phyloP scores from a whole-genome alignment of 2,113 vertebrate species.

The Pseudorectes ferrugineus region DNA sequence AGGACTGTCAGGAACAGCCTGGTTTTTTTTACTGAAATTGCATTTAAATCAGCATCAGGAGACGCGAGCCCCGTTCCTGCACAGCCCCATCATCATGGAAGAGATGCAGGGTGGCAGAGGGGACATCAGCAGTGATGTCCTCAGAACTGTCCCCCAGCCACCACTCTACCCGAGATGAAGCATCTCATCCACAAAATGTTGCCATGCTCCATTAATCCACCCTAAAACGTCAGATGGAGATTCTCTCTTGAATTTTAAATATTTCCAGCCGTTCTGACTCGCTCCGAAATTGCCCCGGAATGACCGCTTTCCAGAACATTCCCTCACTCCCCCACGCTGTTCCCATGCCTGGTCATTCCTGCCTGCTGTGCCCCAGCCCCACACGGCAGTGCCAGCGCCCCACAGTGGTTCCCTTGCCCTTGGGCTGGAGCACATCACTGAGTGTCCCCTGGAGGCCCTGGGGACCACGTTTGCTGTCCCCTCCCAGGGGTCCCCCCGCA shows the following conservation, averaged over 20 bases:
- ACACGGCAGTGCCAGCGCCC: background rate
- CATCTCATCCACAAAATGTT: constrained; percentile 9
- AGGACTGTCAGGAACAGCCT: background rate
- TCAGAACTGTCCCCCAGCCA: background rate
- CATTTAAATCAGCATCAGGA: background rate
- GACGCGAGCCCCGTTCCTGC: background rate
- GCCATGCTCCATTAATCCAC: constrained; percentile 39
- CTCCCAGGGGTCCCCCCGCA: background rate
- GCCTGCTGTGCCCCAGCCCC: background rate
- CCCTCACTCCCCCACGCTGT: background rate
- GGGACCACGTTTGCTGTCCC: fast-evolving
- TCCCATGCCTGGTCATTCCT: background rate
- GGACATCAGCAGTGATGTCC: background rate
- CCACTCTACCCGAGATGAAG: background rate
- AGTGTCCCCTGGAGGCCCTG: background rate
- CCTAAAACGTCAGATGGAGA: constrained; percentile 16
- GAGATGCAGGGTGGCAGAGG: background rate
- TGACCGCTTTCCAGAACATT: background rate
- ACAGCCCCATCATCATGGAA: background rate
- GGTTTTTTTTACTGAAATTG: background rate
- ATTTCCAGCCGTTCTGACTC: background rate
- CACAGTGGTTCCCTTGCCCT: fast-evolving
- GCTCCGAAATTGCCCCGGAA: background rate
- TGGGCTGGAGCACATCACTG: fast-evolving
- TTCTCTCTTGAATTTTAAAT: constrained; percentile 3